Percentiles rank a stretch among this genome's conserved stretches.
phyloP scores from a whole-genome alignment of 2,888 invertebrate species.

The Dromius quadrimaculatus region DNA sequence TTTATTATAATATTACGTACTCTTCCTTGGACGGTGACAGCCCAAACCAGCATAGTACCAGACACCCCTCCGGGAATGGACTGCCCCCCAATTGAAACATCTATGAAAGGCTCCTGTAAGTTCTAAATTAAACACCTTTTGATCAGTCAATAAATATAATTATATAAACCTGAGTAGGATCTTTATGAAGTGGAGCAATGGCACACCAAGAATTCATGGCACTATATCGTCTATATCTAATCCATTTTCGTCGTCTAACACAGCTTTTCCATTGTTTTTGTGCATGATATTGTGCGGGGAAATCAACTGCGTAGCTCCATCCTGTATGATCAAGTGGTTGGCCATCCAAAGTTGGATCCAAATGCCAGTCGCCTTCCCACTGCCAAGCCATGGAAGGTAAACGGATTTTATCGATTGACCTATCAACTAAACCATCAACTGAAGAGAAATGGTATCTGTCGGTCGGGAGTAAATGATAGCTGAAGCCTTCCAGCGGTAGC shows the following conservation, averaged over 20 bases:
- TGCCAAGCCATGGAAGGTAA: slow-evolving; percentile 96
- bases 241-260: slow-evolving; percentile 91
- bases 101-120: slow-evolving; percentile 88
- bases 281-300: slow-evolving; percentile 84
- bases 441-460: slow-evolving; percentile 90
- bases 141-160: neutral
- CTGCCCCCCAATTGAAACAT: slow-evolving; percentile 88
- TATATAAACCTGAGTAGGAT: slow-evolving; percentile 77
- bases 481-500: slow-evolving; percentile 91
- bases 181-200: slow-evolving; percentile 88
- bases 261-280: slow-evolving; percentile 91
- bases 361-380: slow-evolving; percentile 95
- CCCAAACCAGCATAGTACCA: slow-evolving; percentile 89
- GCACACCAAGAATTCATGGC: slow-evolving; percentile 95
- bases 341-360: slow-evolving; percentile 86
- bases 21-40: slow-evolving; percentile 90
- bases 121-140: slow-evolving; percentile 45
- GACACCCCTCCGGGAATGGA: slow-evolving; percentile 81
- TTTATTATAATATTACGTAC: slow-evolving; percentile 64
- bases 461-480: slow-evolving; percentile 84
- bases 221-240: slow-evolving; percentile 86
- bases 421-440: slow-evolving; percentile 83
- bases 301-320: slow-evolving; percentile 94
- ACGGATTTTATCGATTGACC: slow-evolving; percentile 83
- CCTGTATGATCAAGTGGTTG: slow-evolving; percentile 91